Conservation (phyloP, 2,113 vertebrate species). For the Cricetomys ansorgei region DNA sequence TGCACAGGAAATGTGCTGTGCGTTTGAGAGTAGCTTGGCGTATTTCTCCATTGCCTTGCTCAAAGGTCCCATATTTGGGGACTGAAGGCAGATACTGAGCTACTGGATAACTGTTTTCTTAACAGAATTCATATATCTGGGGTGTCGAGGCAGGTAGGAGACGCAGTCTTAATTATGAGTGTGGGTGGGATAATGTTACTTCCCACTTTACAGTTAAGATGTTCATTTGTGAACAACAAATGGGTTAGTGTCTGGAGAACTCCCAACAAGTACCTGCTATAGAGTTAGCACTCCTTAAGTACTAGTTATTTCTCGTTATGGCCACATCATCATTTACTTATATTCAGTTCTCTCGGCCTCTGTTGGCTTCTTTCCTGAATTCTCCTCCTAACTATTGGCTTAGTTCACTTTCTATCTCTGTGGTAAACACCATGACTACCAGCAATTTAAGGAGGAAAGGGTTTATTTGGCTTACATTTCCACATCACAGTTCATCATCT, state of each 20-base stretch:
- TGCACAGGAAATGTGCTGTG: background rate
- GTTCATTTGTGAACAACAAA: background rate
- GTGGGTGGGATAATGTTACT: background rate
- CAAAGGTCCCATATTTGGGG: background rate
- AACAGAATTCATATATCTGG: background rate
- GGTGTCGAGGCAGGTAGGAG: background rate
- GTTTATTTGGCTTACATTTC: background rate
- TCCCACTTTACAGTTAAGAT: background rate
- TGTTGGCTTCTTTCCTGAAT: background rate
- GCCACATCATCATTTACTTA: background rate
- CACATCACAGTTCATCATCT: background rate
- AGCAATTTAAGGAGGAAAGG: background rate
- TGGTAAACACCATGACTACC: background rate
- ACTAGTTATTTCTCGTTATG: background rate
- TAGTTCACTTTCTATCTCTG: background rate
- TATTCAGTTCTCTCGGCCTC: background rate
- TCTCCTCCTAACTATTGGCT: background rate
- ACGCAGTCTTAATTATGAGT: no score
- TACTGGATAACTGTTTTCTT: background rate
- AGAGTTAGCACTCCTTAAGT: background rate
- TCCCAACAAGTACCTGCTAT: background rate
- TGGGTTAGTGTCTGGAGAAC: background rate
- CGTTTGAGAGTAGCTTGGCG: background rate
- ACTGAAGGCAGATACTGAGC: background rate
- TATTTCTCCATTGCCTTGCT: background rate